Base-by-base conservation (phyloP, 2,888 invertebrate genomes). In the Drosophila pseudotakahashii region DNA sequence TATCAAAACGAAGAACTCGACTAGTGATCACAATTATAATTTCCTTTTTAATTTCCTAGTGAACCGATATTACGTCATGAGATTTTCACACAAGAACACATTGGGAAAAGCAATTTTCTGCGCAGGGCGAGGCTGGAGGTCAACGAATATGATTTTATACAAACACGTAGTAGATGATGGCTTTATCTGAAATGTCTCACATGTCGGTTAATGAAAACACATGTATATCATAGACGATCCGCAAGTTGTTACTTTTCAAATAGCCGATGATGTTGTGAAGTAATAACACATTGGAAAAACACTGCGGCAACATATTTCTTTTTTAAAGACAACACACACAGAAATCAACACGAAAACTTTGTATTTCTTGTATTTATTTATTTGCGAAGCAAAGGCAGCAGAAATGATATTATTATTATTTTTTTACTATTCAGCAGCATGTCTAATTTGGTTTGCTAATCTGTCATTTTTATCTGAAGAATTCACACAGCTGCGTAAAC, bases 401-500 rank as follows among this genome's bases (percentile, higher is more conserved):
- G 11, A 30, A 41, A 19, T 41, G 34, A 47, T 67, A 36, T 64
- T 63, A 64, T 61, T 42, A 42, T 42, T 61, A 37, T 61, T 48
- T 42, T 59, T 44, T 59, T 48, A 39, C 66, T 54, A 48, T 41
- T 47, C 61, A 30, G 63, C 62, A 63, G 63, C 62, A 62, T 62
- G 62, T 48, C 62, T 63, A 63, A 62, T 63, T 63, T 63, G 26
- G 34, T 61, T 48, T 48, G 62, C 41, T 42, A 63, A 63, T 63
- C 63, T 63, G 62, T 63, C 48, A 63, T 63, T 55, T 63, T 63
- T 42, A 63, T 62, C 63, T 36, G 63, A 63, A 63, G 48, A 62
- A 42, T 63, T 63, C 62, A 63, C 62, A 62, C 62, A 63, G 62
- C 62, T 63, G 62, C 63, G 48, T 63, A 62, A 81, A 77, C 51